Evolutionary conservation across 1,140 invertebrate species (phyloP).

Genomic region (Camponotus floridanus): DNA sequence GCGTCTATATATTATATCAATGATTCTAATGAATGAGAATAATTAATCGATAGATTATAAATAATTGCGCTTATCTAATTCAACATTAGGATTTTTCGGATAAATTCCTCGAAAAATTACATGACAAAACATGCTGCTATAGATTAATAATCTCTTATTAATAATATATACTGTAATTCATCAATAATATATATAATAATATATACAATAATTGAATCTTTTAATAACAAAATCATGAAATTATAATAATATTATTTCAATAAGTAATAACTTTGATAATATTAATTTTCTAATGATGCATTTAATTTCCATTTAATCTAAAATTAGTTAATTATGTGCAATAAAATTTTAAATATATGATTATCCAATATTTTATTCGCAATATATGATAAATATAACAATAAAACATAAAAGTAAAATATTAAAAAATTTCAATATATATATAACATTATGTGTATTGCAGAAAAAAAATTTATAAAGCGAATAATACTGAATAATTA

Average conservation of each 20-base stretch:
- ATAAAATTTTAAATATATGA: neutral
- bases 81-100: neutral
- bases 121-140: neutral
- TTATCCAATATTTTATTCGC: neutral
- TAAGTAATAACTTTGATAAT: neutral
- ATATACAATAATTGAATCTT: neutral
- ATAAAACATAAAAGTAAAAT: neutral
- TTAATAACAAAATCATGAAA: neutral
- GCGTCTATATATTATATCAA: neutral
- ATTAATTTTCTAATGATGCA: neutral
- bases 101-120: neutral
- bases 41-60: neutral
- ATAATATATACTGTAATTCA: neutral
- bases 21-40: neutral
- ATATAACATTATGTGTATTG: neutral
- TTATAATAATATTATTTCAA: neutral
- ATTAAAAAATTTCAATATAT: neutral
- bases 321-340: neutral
- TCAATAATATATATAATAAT: neutral
- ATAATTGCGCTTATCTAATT: neutral
- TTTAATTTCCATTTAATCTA: neutral
- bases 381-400: neutral
- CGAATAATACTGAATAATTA: neutral
- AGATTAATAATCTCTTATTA: neutral
- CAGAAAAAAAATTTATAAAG: conserved; percentile 1